Percentiles rank a stretch among this genome's conserved stretches.
phyloP scores from a whole-genome alignment of 2,888 invertebrate genomes.

The Orchestes rusci region DNA sequence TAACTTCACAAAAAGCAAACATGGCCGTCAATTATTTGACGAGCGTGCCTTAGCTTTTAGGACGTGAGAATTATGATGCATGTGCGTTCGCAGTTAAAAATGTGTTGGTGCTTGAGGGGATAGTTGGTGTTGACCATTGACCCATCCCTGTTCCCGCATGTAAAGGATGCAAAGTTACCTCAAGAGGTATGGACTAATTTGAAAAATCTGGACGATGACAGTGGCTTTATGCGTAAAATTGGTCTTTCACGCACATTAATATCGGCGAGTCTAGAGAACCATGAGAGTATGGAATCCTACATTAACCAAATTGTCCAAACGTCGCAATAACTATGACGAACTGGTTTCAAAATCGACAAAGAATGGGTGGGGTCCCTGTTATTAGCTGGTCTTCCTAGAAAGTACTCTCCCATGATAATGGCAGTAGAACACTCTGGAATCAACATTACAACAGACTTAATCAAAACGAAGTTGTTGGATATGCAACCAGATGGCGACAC shows the following conservation, averaged over 20 bases:
- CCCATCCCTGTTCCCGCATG: not conserved
- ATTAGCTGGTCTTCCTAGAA: slow-evolving; percentile 30
- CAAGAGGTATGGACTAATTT: not conserved
- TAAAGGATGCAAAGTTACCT: not conserved
- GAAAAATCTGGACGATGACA: slow-evolving; percentile 27
- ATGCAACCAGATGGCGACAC: slow-evolving; percentile 29
- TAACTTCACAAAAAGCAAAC: too few relatives aligned
- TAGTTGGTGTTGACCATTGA: too few relatives aligned
- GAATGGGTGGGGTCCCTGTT: too few relatives aligned
- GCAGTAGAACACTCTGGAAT: too few relatives aligned
- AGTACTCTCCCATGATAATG: slow-evolving; percentile 26
- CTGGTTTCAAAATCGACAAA: too few relatives aligned
- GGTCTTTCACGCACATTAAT: too few relatives aligned
- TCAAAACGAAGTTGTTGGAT: slow-evolving; percentile 30
- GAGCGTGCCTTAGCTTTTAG: slow-evolving; percentile 1
- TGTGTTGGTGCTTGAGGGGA: too few relatives aligned
- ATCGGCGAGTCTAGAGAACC: too few relatives aligned
- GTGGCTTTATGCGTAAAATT: slow-evolving; percentile 26
- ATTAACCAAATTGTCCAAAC: too few relatives aligned
- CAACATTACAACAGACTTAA: slow-evolving; percentile 29
- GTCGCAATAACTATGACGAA: too few relatives aligned
- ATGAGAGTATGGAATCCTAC: too few relatives aligned
- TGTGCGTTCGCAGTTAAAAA: slow-evolving; percentile 25
- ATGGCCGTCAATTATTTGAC: slow-evolving; percentile 5
- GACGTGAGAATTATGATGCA: slow-evolving; percentile 23